These are phyloP conservation scores for Sarcophaga subvicina DNA, from an alignment of 2,888 invertebrate genomes.

Conservation along the genomic window DNA sequence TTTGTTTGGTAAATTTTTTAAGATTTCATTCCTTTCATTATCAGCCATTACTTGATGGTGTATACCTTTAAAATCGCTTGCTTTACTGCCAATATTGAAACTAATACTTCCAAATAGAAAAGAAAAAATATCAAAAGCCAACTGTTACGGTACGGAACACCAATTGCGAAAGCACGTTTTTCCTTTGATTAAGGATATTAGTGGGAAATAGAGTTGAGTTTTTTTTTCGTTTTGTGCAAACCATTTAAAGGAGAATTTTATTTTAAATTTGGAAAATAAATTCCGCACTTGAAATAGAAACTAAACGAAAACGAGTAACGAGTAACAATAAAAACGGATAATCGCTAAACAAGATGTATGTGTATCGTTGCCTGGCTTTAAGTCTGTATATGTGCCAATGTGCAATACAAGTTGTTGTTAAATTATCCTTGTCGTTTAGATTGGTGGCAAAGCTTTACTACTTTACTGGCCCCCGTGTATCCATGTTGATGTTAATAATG, in stretches of 20 bases:
- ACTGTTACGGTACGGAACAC: background rate
- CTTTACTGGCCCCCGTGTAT: background rate
- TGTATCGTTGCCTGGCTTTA: too few species aligned
- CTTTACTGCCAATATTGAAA: constrained; percentile 18
- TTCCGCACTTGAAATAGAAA: background rate
- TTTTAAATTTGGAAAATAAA: constrained; percentile 30
- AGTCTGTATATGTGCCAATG: too few species aligned
- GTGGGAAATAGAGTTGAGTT: background rate
- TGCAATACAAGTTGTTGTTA: constrained; percentile 16
- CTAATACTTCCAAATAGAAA: constrained; percentile 7
- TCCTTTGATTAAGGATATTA: constrained; percentile 17
- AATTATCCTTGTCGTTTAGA: constrained; percentile 51
- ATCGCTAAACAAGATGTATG: too few species aligned
- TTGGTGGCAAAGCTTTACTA: constrained; percentile 53
- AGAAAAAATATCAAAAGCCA: constrained; percentile 12
- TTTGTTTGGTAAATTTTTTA: background rate
- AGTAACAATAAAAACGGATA: too few species aligned
- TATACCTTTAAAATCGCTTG: constrained; percentile 34
- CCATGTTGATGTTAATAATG: background rate
- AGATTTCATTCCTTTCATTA: background rate
- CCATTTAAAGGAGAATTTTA: constrained; percentile 35
- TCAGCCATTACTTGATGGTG: constrained; percentile 6
- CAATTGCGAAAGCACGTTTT: constrained; percentile 37
- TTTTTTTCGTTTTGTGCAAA: background rate
- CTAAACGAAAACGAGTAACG: background rate